Conservation (phyloP, 1,140 invertebrate species). For the Drosophila virilis region DNA sequence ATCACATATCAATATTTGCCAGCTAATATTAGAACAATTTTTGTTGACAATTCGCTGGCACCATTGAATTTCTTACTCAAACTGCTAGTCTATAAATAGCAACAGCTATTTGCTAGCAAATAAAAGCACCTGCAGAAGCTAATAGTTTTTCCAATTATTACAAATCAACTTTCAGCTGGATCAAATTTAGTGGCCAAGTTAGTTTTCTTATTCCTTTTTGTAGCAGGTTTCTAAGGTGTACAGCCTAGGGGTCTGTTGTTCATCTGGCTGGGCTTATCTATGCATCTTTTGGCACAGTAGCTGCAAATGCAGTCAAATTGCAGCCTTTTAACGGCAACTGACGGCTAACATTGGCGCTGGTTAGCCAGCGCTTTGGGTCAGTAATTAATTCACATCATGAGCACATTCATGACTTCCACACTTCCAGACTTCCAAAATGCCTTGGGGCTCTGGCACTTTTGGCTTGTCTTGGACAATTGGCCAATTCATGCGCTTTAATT, state of each 20-base stretch:
- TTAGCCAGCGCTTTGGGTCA: conserved; percentile 73
- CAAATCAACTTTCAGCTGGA: background rate
- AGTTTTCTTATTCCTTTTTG: background rate
- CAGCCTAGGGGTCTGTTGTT: conserved; percentile 18
- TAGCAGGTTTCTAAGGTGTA: background rate
- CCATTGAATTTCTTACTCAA: background rate
- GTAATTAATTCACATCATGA: conserved; percentile 78
- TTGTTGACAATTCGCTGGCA: background rate
- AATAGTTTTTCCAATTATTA: background rate
- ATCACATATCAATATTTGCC: background rate
- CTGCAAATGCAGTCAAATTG: conserved; percentile 38
- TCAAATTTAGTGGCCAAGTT: conserved; percentile 8
- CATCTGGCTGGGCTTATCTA: conserved; percentile 46
- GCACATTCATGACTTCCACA: conserved; percentile 7
- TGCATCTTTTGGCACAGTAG: conserved; percentile 70
- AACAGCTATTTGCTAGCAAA: background rate
- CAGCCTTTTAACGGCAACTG: conserved; percentile 62
- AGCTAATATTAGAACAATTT: conserved; percentile 3
- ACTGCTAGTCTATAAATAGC: conserved; percentile 9
- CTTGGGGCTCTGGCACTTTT: conserved; percentile 33
- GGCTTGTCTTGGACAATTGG: conserved; percentile 56
- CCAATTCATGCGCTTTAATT: conserved; percentile 82
- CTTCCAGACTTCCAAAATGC: conserved; percentile 24
- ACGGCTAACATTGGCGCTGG: conserved; percentile 32
- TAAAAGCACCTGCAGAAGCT: background rate